Percentiles rank a stretch among this genome's conserved stretches.
Evolutionary conservation across 1,140 invertebrate genomes (phyloP).

Genomic region (Cryptotermes secundus): DNA sequence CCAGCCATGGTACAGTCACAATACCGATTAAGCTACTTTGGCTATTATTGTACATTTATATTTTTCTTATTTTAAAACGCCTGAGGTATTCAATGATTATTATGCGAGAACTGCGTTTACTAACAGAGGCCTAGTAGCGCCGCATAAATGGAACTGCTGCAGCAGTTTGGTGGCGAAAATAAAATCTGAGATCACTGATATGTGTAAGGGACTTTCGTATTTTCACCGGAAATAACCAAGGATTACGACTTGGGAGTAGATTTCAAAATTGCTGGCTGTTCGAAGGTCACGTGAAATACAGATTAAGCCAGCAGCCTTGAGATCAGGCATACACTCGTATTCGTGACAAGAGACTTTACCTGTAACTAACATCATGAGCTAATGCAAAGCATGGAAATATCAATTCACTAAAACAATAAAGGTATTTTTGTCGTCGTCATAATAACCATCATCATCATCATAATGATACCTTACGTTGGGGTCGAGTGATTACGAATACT

Average conservation of each 20-base stretch:
- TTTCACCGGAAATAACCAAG: background rate
- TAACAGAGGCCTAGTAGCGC: background rate
- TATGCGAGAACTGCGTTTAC: background rate
- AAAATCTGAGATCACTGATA: background rate
- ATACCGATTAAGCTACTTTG: too few species aligned
- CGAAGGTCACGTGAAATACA: background rate
- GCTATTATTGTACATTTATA: too few species aligned
- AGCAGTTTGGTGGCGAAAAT: background rate
- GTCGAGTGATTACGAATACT: too few species aligned
- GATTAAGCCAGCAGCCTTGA: background rate
- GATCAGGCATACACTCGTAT: too few species aligned
- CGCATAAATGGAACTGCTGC: background rate
- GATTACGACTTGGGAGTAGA: background rate
- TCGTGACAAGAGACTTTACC: too few species aligned
- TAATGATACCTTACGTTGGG: too few species aligned
- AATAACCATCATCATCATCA: too few species aligned
- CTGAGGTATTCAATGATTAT: background rate
- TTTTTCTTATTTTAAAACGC: background rate
- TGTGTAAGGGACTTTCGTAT: background rate
- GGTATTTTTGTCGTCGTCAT: too few species aligned
- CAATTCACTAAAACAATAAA: too few species aligned
- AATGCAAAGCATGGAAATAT: too few species aligned
- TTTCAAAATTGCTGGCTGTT: background rate
- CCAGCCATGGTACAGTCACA: too few species aligned
- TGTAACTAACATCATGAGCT: too few species aligned